Percentiles rank a stretch among this genome's conserved stretches.
Evolutionary conservation across 2,888 invertebrate species (phyloP).

Genomic region (Cosmopolites sordidus): DNA sequence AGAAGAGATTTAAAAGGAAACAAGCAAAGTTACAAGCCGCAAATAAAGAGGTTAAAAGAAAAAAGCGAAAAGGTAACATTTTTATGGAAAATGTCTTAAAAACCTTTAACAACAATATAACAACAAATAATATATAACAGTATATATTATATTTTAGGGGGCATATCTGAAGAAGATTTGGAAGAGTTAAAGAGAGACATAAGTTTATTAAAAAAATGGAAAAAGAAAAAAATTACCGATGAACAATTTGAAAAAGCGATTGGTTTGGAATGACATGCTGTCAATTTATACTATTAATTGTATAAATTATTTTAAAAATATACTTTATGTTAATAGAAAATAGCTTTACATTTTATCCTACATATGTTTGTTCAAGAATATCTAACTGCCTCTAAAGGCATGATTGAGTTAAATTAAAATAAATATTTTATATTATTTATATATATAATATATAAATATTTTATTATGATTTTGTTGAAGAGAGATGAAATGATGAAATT

Average conservation of each 20-base stretch:
- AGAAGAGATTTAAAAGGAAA: constrained; percentile 60
- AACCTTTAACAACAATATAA: neutral
- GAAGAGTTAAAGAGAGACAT: constrained; percentile 76
- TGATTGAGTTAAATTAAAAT: no score
- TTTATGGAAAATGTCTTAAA: neutral
- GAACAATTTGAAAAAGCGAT: constrained; percentile 65
- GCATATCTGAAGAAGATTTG: constrained; percentile 67
- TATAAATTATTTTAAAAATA: no score
- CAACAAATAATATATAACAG: neutral
- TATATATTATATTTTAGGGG: constrained; percentile 27
- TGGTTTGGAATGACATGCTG: constrained; percentile 44
- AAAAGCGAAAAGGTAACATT: constrained; percentile 44
- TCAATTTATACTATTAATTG: no score
- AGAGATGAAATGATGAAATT: no score
- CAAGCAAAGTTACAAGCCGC: constrained; percentile 53
- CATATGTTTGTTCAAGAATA: no score
- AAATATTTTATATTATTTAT: no score
- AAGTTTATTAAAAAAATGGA: constrained; percentile 78
- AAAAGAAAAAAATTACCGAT: constrained; percentile 72
- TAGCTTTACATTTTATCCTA: no score
- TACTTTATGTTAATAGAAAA: no score
- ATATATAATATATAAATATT: no score
- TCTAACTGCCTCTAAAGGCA: no score
- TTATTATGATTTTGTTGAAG: no score
- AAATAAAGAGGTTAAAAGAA: constrained; percentile 47